phyloP scores from a whole-genome alignment of 2,888 invertebrate species.

The Drosophila pseudotalamancana region DNA sequence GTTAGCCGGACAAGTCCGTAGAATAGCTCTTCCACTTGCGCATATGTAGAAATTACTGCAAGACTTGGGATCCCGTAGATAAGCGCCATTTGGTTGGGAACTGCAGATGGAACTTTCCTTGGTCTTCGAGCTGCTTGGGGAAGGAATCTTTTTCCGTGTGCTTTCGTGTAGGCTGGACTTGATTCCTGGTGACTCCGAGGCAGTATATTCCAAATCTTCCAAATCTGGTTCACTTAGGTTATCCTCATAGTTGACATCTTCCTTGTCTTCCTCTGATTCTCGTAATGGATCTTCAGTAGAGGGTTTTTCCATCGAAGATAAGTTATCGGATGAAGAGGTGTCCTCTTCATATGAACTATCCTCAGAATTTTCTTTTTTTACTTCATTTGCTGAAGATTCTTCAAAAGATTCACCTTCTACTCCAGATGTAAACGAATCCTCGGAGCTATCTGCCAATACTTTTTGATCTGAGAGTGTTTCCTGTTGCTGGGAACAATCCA shows the following conservation, averaged over 20 bases:
- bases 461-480: neutral
- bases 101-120: slow-evolving; percentile 24
- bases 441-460: neutral
- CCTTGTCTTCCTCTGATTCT: neutral
- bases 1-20: slow-evolving; percentile 26
- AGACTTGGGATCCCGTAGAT: slow-evolving; percentile 21
- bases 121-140: too few relatives aligned
- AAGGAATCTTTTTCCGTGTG: too few relatives aligned
- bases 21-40: slow-evolving; percentile 29
- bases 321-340: too few relatives aligned
- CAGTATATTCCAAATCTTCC: neutral
- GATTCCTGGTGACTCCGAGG: too few relatives aligned
- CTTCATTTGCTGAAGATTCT: neutral
- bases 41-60: slow-evolving; percentile 50
- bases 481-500: slow-evolving; percentile 1
- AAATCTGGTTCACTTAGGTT: neutral
- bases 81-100: slow-evolving; percentile 34
- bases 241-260: neutral
- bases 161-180: too few relatives aligned
- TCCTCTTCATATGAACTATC: neutral
- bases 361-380: neutral
- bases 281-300: too few relatives aligned
- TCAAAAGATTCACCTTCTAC: neutral
- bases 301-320: neutral
- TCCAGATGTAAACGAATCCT: neutral